Conservation (phyloP, 2,888 invertebrate species). For the Caenorhabditis sp. region DNA sequence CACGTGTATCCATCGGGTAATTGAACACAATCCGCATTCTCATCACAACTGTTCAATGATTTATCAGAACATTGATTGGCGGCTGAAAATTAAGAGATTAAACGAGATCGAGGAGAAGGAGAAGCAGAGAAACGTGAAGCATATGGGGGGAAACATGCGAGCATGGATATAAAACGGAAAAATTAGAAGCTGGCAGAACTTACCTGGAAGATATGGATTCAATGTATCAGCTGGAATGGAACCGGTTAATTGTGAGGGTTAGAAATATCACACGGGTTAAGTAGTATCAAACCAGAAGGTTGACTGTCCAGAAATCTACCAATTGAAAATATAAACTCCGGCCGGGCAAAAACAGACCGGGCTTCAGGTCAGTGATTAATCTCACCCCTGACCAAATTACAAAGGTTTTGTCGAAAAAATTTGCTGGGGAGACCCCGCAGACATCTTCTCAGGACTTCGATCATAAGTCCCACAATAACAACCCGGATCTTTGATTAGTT, state of each 20-base stretch:
- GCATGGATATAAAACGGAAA: neutral
- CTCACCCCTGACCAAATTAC: too few relatives aligned
- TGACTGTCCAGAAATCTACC: too few relatives aligned
- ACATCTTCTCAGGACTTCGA: too few relatives aligned
- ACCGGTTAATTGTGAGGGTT: neutral
- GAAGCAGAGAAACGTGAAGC: neutral
- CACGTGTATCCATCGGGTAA: conserved; percentile 69
- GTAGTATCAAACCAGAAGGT: too few relatives aligned
- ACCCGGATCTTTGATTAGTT: too few relatives aligned
- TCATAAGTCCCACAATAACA: too few relatives aligned
- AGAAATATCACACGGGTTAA: too few relatives aligned
- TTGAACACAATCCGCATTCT: conserved; percentile 71
- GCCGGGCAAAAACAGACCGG: too few relatives aligned
- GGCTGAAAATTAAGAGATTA: conserved; percentile 1
- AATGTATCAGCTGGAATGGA: neutral
- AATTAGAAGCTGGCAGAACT: neutral
- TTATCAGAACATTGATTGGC: conserved; percentile 58
- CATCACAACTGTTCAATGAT: conserved; percentile 69
- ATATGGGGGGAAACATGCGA: neutral
- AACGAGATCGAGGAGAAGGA: neutral
- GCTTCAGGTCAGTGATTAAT: too few relatives aligned
- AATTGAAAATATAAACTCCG: too few relatives aligned
- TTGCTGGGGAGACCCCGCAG: too few relatives aligned
- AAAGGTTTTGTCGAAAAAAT: too few relatives aligned
- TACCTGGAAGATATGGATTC: neutral